phyloP scores from a whole-genome alignment of 2,888 invertebrate species.

The Melikaiella ostensackeni region DNA sequence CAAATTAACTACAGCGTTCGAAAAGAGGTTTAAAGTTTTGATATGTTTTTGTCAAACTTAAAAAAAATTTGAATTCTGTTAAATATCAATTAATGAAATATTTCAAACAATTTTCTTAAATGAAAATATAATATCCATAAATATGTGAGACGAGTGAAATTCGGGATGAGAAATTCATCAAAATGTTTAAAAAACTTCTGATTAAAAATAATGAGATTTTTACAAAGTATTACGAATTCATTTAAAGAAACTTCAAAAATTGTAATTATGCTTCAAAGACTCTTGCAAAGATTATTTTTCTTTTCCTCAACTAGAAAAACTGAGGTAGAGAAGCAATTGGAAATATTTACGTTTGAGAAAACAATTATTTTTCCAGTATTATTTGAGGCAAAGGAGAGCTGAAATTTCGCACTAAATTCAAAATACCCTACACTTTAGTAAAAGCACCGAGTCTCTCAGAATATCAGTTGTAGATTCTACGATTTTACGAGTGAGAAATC shows the following conservation, averaged over 20 bases:
- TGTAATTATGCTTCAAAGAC: not conserved
- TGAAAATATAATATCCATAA: no score
- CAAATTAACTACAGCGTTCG: no score
- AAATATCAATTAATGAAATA: no score
- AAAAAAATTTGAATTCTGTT: no score
- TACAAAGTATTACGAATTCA: no score
- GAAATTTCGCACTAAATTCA: not conserved
- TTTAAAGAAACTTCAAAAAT: no score
- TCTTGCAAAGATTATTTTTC: not conserved
- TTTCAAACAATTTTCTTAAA: no score
- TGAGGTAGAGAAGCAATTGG: no score
- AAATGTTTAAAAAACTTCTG: not conserved
- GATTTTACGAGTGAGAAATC: conserved; percentile 4
- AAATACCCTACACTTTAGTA: not conserved
- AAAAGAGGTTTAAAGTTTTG: no score
- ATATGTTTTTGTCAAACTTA: no score
- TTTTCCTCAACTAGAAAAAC: not conserved
- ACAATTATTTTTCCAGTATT: not conserved
- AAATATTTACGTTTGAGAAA: not conserved
- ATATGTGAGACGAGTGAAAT: no score
- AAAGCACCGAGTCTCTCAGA: not conserved
- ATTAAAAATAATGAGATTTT: not conserved
- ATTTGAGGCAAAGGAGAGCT: not conserved
- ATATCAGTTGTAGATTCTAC: not conserved
- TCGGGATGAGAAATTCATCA: no score